Evolutionary conservation across 2,113 vertebrate species (phyloP).

Genomic region (Struthidea cinerea): DNA sequence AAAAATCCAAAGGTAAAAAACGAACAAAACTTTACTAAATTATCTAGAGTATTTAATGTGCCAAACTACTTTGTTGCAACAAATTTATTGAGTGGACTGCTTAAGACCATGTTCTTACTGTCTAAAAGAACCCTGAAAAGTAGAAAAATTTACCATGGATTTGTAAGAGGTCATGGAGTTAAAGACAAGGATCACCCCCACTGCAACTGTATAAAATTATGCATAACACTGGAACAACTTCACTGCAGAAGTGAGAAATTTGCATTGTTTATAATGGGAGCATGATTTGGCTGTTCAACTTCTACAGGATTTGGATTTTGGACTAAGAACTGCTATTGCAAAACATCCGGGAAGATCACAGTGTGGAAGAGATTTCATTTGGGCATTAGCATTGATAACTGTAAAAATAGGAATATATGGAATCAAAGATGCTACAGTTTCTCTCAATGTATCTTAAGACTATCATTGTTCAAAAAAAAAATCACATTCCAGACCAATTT

Average conservation of each 20-base stretch:
- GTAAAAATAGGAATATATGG: not conserved
- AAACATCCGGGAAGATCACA: not conserved
- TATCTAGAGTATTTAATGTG: not conserved
- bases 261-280: not conserved
- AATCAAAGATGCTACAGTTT: not conserved
- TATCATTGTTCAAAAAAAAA: not conserved
- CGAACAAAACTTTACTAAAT: not conserved
- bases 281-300: not conserved
- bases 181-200: not conserved
- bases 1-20: conserved; percentile 18
- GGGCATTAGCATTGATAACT: not conserved
- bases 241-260: not conserved
- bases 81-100: not conserved
- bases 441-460: not conserved
- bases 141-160: not conserved
- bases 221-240: not conserved
- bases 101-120: not conserved
- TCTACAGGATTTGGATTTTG: not conserved
- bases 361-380: not conserved
- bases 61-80: not conserved
- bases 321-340: not conserved
- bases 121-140: not conserved
- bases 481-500: not conserved
- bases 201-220: not conserved
- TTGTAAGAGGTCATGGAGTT: not conserved